These are phyloP conservation scores for Drosophila bocki DNA, from an alignment of 1,140 invertebrate species.

Conservation along the genomic window DNA sequence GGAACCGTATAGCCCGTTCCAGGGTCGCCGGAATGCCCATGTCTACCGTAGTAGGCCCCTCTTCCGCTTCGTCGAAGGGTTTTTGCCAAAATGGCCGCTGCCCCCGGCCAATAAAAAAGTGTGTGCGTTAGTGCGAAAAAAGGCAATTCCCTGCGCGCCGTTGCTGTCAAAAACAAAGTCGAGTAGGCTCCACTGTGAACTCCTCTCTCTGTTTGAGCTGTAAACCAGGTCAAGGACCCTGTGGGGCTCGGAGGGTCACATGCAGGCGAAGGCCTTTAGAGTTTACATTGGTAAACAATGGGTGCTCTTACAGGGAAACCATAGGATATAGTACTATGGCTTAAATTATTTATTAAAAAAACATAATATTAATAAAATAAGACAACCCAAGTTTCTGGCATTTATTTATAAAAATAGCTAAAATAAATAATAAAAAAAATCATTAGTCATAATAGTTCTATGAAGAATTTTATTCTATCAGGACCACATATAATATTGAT, in stretches of 20 bases:
- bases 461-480: too few relatives aligned
- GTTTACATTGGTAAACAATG: conserved; percentile 11
- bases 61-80: conserved; percentile 9
- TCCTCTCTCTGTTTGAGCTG: background rate
- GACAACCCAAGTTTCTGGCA: background rate
- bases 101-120: conserved; percentile 37
- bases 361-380: background rate
- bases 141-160: conserved; percentile 18
- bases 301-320: too few relatives aligned
- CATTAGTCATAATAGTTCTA: background rate
- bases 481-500: too few relatives aligned
- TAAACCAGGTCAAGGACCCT: conserved; percentile 44
- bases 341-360: background rate
- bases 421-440: too few relatives aligned
- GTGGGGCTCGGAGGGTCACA: conserved; percentile 2
- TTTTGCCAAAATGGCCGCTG: conserved; percentile 79
- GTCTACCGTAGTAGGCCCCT: background rate
- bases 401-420: too few relatives aligned
- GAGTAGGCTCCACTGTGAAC: background rate
- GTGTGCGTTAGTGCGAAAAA: conserved; percentile 32
- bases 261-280: background rate
- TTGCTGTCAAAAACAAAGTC: conserved; percentile 1
- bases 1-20: background rate
- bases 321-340: background rate
- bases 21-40: background rate